Base-by-base conservation (phyloP, 2,113 vertebrate genomes). In the Crotalus viridis region DNA sequence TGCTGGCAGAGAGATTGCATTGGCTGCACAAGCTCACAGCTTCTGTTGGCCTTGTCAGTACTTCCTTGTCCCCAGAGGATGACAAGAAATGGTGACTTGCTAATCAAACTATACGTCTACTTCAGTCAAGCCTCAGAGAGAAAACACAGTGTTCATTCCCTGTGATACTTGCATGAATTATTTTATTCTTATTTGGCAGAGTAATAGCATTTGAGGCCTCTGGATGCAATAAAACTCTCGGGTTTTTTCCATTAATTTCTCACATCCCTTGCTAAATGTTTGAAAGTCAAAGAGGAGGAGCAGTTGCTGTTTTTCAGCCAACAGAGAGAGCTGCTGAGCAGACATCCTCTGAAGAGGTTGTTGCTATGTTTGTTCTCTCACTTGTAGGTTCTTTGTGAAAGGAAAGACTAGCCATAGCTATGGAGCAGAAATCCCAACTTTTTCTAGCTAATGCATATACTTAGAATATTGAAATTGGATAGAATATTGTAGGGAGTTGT, bases 201-300 rank as follows among this genome's bases (percentile, higher is more conserved):
- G 48, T 86, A 89, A 92, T 87, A n/a, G 88, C 48, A 89, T 87
- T 59, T 48, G 88, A 94, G 13, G 55, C 90, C 74, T 89, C 69
- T 89, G 69, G 26, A 55, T 33, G 57, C 33, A 56, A 43, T n/a
- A 91, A 61, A 86, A 56, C 56, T 89, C 51, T 56, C 6, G n/a
- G 55, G 24, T 87, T 87, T 86, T 89, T 26, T 12, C 54, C 56
- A 56, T 56, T 90, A 22, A 89, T 86, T 64, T 91, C 91, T 24
- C 33, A 19, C 22, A 54, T 61, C 55, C 55, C 69, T n/a, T 26
- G 28, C 43, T 51, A 85, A 93, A 89, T 52, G 81, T 48, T 87
- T 64, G n/a, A 22, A 39, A 87, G 69, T 26, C 10, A 10, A 9
- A 81, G 54, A 46, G 48, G 69, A 22, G 10, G 22, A 57, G 3